Base-by-base conservation (phyloP, 2,888 invertebrate species). In the Resseliella maxima region DNA sequence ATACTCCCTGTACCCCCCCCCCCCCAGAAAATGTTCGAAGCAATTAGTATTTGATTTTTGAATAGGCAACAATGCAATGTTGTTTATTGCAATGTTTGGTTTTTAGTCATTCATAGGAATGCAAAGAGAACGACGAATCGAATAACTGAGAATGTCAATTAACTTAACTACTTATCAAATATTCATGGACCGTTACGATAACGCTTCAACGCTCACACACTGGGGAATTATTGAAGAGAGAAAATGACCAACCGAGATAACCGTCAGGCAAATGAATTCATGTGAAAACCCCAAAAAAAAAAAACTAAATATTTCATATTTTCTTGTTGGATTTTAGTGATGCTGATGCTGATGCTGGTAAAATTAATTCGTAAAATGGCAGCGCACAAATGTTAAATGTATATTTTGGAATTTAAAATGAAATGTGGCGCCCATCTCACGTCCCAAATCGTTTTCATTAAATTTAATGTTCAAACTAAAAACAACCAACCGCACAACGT, bases 371-470 rank as follows among this genome's bases (percentile, higher is more conserved):
- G 31, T 31, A 72, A 35, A 72, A 35, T 72, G 31, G 12, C 31
- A 5, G 24, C 3, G n/a, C 12, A n/a, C n/a, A 24, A 59, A 59
- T 59, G 59, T 27, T 12, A 12, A 24, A 5, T n/a, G n/a, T n/a
- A 5, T 27, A 2, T 59, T n/a, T 59, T 59, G 24, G 24, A 41
- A 24, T n/a, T 5, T 24, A 3, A 5, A 59, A 12, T 59, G 59
- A n/a, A n/a, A 24, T 59, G 59, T 5, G 27, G 72, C 31, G 31
- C 72, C 72, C 72, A 72, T 72, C 72, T 27, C 72, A 31, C 72
- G 31, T 72, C 31, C 72, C 31, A 72, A 72, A 72, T 72, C 72
- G 72, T 72, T 72, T 72, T 72, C 72, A 72, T 72, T 72, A 72
- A 72, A 72, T 72, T 72, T 72, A 72, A 72, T 35, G 72, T 72